Base-by-base conservation (phyloP, 2,113 vertebrate species). In the Rafetus swinhoei region DNA sequence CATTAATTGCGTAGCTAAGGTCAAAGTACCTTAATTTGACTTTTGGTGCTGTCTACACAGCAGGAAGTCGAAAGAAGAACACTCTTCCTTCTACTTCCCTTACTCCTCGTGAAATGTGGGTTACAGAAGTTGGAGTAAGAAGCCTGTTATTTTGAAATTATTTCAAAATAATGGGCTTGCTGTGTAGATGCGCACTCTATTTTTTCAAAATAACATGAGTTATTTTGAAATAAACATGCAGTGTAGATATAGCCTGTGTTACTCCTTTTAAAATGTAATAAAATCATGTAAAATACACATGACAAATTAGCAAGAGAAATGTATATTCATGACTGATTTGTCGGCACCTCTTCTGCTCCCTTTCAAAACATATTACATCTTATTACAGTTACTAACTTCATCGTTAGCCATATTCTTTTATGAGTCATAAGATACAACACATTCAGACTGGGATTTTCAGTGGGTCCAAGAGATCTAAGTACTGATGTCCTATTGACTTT, bases 201-300 rank as follows among this genome's bases (percentile, higher is more conserved):
- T 45, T 45, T 45, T 45, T 45, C 6, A 45, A 45, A 45, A 45
- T 45, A 45, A 45, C 45, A 5, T 45, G 45, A 45, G 45, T 45
- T 45, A 45, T 45, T 45, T 45, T 45, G 5, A 45, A 45, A 45
- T 45, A 45, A 45, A 45, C 45, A 45, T 45, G 45, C 45, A 45
- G 45, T 45, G 45, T 45, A 45, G 45, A 45, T 45, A 45, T 45
- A 45, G 45, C 45, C 45, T 45, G 45, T 45, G 45, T 13, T 94
- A 16, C 29, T 85, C 85, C 35, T 88, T 93, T 95, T 91, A 94
- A 91, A 76, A 7, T 87, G 89, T 85, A 96, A 96, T 95, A 92
- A 96, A 95, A 92, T 87, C 87, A 91, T 87, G 90, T 81, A 81
- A 80, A 81, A 84, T 81, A 90, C n/a, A 87, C 50, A 90, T 74